Percentiles rank a stretch among this genome's conserved stretches.
These are phyloP conservation scores for Callipepla squamata DNA, from an alignment of 2,113 vertebrate genomes.

Conservation along the genomic window DNA sequence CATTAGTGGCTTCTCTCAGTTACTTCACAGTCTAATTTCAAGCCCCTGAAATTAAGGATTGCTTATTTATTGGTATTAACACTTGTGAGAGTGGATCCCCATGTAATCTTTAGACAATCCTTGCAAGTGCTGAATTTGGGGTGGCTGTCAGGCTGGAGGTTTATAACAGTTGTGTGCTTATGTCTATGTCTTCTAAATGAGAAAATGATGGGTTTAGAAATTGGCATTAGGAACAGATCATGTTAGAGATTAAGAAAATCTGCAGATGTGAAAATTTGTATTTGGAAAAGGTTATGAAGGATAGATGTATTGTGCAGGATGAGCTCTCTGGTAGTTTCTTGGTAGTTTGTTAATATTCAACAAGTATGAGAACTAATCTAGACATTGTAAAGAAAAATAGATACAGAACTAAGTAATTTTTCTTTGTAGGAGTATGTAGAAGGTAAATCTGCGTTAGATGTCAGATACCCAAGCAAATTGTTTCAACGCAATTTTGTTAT, in stretches of 20 bases:
- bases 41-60: conserved; percentile 13
- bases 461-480: not conserved
- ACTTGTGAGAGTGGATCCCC: conserved; percentile 3
- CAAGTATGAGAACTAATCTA: not conserved
- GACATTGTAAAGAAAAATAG: not conserved
- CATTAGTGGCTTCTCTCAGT: not conserved
- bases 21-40: conserved; percentile 48
- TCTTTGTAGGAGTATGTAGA: not conserved
- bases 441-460: not conserved
- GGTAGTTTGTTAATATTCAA: not conserved
- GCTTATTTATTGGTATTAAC: not conserved
- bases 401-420: not conserved
- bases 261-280: not conserved
- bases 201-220: not conserved
- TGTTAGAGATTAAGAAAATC: not conserved
- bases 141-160: not conserved
- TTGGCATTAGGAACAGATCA: not conserved
- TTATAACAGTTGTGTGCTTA: conserved; percentile 26
- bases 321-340: not conserved
- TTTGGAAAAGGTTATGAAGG: not conserved
- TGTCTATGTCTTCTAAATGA: not conserved
- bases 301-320: not conserved
- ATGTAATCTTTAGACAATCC: conserved; percentile 30
- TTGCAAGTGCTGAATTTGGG: conserved; percentile 35
- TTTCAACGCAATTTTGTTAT: too few species aligned